These are phyloP conservation scores for Cryptosula pallasiana DNA, from an alignment of 2,888 invertebrate species.

Conservation along the genomic window DNA sequence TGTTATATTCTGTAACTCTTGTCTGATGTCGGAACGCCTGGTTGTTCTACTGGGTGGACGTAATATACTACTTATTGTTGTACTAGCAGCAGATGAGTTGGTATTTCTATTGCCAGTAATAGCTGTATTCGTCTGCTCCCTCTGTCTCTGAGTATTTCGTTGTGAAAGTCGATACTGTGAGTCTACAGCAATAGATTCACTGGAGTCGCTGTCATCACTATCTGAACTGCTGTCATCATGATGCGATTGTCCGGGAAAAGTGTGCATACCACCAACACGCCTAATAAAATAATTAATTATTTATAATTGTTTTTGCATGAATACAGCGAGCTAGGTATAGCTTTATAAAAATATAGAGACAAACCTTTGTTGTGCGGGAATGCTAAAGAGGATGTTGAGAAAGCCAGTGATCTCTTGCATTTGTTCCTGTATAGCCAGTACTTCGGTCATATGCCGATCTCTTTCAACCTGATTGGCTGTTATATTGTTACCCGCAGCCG, in stretches of 20 bases:
- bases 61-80: not conserved
- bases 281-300: too few relatives aligned
- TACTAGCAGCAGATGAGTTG: not conserved
- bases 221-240: not conserved
- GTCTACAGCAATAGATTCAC: not conserved
- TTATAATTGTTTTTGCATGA: too few relatives aligned
- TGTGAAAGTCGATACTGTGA: not conserved
- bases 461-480: not conserved
- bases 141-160: not conserved
- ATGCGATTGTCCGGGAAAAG: not conserved
- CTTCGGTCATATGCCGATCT: conserved; percentile 34
- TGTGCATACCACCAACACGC: too few relatives aligned
- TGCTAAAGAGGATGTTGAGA: conserved; percentile 21
- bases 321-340: too few relatives aligned
- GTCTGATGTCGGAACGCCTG: not conserved
- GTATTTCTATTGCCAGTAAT: not conserved
- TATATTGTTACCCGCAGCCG: not conserved
- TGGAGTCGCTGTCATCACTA: not conserved
- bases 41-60: not conserved
- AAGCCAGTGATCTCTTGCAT: conserved; percentile 35
- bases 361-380: not conserved
- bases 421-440: conserved; percentile 38
- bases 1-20: not conserved
- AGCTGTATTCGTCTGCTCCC: not conserved
- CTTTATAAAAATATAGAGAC: too few relatives aligned